Percentiles rank a stretch among this genome's conserved stretches.
These are phyloP conservation scores for Bombus balteatus DNA, from an alignment of 1,140 invertebrate species.

Conservation along the genomic window DNA sequence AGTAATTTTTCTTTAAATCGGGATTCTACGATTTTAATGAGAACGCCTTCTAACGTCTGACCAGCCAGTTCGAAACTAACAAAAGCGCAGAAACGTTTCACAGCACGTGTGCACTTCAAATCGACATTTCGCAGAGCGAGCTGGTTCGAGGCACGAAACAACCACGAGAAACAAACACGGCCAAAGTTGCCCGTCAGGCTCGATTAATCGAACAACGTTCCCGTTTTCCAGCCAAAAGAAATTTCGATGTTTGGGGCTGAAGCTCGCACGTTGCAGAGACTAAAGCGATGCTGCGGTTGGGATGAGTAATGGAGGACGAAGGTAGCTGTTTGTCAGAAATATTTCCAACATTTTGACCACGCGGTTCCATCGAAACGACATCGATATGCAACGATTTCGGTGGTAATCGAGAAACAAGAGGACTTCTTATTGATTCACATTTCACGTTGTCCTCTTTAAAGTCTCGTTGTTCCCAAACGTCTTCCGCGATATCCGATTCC, in stretches of 20 bases:
- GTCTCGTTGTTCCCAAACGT: neutral
- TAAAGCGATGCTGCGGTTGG: neutral
- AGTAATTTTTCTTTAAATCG: too few relatives aligned
- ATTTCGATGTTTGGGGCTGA: neutral
- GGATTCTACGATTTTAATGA: too few relatives aligned
- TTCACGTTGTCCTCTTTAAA: neutral
- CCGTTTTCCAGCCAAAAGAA: conserved; percentile 4
- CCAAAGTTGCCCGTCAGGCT: conserved; percentile 5
- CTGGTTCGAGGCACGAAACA: conserved; percentile 18
- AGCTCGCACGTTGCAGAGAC: neutral
- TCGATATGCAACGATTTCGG: neutral
- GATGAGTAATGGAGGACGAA: conserved; percentile 27
- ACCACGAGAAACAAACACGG: neutral
- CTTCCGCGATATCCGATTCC: neutral
- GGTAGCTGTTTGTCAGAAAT: neutral
- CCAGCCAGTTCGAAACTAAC: too few relatives aligned
- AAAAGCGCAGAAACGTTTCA: neutral
- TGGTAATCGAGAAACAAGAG: neutral
- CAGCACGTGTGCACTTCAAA: neutral
- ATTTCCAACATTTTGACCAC: neutral
- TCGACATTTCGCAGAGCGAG: neutral
- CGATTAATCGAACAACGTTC: conserved; percentile 37
- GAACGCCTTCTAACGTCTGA: too few relatives aligned
- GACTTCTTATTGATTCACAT: too few relatives aligned
- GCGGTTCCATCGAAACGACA: neutral